Conservation (phyloP, 2,797 vertebrate species). For the Manis javanica region DNA sequence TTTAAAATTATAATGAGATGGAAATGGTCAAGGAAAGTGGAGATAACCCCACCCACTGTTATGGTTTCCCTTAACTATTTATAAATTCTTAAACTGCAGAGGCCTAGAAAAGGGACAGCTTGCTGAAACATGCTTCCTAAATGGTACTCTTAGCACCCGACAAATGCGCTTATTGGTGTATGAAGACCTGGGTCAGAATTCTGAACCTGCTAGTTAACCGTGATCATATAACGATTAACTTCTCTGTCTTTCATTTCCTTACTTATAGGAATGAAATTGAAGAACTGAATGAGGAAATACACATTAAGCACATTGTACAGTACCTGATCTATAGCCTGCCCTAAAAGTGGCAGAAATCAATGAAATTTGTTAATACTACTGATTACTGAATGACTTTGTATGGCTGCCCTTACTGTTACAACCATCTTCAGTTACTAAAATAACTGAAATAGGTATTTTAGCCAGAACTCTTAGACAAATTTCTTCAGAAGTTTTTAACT, state of each 20-base stretch:
- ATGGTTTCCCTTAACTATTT: neutral
- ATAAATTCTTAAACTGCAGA: conserved; percentile 31
- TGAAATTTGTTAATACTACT: neutral
- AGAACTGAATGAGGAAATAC: neutral
- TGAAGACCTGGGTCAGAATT: neutral
- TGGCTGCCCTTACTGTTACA: no score
- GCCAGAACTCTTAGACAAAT: neutral
- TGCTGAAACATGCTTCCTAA: neutral
- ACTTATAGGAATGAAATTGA: neutral
- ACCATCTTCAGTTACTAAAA: no score
- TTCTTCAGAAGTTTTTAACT: neutral
- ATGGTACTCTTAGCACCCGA: neutral
- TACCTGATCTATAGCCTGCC: neutral
- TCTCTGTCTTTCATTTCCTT: neutral
- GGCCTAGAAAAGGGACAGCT: neutral
- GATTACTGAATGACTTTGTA: neutral
- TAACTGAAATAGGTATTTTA: neutral
- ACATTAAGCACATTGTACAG: neutral
- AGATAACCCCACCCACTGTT: neutral
- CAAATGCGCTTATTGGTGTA: neutral
- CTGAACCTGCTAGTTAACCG: neutral
- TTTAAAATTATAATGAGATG: conserved; percentile 66
- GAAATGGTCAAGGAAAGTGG: conserved; percentile 57
- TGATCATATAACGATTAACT: neutral
- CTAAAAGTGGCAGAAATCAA: neutral